Evolutionary conservation across 2,888 invertebrate genomes (phyloP).

Genomic region (Calameuta filiformis): DNA sequence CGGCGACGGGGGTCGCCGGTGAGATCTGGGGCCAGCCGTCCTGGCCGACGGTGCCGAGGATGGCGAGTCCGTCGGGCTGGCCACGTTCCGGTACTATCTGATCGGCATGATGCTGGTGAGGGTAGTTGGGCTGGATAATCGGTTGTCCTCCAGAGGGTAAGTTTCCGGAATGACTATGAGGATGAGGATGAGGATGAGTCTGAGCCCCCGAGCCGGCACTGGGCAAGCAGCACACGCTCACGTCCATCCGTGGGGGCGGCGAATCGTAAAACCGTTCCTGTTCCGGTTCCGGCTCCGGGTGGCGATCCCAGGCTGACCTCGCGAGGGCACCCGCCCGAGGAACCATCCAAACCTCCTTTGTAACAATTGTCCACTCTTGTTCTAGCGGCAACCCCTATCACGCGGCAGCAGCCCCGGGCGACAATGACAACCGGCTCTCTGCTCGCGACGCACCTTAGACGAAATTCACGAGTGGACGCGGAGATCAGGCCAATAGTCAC

Average conservation of each 20-base stretch:
- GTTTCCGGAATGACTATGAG: constrained; percentile 40
- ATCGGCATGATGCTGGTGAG: constrained; percentile 61
- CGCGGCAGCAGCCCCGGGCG: too few relatives aligned
- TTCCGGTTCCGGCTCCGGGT: constrained; percentile 49
- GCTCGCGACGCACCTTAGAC: too few relatives aligned
- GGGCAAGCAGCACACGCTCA: constrained; percentile 63
- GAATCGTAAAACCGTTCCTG: constrained; percentile 61
- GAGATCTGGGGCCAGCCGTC: constrained; percentile 55
- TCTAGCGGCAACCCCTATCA: too few relatives aligned
- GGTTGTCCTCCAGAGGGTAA: constrained; percentile 50
- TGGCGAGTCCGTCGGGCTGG: constrained; percentile 54
- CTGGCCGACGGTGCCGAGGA: constrained; percentile 51
- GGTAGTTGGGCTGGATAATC: constrained; percentile 50
- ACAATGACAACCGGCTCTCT: too few relatives aligned
- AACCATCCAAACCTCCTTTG: constrained; percentile 1
- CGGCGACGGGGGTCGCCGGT: constrained; percentile 33
- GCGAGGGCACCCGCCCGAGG: constrained; percentile 56
- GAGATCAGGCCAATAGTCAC: too few relatives aligned
- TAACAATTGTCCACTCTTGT: too few relatives aligned
- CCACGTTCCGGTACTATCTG: constrained; percentile 63
- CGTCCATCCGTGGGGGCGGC: constrained; percentile 64
- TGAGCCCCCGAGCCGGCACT: constrained; percentile 61
- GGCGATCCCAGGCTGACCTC: constrained; percentile 54
- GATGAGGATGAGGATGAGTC: constrained; percentile 25
- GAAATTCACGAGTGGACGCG: too few relatives aligned